phyloP scores from a whole-genome alignment of 1,140 invertebrate species.

The Lysiphlebus fabarum region DNA sequence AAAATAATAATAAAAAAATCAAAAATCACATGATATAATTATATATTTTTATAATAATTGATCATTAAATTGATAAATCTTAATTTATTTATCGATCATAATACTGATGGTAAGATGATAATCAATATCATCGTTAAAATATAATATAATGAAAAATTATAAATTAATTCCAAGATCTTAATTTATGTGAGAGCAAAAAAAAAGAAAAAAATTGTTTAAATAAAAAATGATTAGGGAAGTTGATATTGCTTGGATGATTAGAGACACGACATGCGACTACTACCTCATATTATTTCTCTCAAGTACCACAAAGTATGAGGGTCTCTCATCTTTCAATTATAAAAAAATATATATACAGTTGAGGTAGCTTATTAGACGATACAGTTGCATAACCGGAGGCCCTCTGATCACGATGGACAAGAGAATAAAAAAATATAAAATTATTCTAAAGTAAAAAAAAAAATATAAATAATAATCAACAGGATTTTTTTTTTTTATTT shows the following conservation, averaged over 20 bases:
- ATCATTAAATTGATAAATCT: too few species aligned
- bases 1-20: too few species aligned
- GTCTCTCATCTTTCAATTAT: too few species aligned
- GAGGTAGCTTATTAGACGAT: constrained; percentile 14
- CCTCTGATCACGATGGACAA: constrained; percentile 4
- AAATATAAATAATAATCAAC: background rate
- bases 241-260: constrained; percentile 3
- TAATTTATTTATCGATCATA: too few species aligned
- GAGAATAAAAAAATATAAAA: constrained; percentile 1
- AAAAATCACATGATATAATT: too few species aligned
- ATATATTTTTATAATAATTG: too few species aligned
- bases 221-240: too few species aligned
- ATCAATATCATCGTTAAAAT: background rate
- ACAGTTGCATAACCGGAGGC: constrained; percentile 15
- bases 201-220: too few species aligned
- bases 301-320: too few species aligned
- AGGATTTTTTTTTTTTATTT: too few species aligned
- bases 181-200: constrained; percentile 5
- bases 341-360: background rate
- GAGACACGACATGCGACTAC: background rate
- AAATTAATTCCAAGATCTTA: background rate
- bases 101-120: background rate
- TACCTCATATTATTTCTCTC: too few species aligned
- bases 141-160: too few species aligned
- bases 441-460: background rate